Percentiles rank a stretch among this genome's conserved stretches.
These are phyloP conservation scores for Temnopleurus reevesii DNA, from an alignment of 53 echinoderm and acorn worm genomes.

Conservation along the genomic window DNA sequence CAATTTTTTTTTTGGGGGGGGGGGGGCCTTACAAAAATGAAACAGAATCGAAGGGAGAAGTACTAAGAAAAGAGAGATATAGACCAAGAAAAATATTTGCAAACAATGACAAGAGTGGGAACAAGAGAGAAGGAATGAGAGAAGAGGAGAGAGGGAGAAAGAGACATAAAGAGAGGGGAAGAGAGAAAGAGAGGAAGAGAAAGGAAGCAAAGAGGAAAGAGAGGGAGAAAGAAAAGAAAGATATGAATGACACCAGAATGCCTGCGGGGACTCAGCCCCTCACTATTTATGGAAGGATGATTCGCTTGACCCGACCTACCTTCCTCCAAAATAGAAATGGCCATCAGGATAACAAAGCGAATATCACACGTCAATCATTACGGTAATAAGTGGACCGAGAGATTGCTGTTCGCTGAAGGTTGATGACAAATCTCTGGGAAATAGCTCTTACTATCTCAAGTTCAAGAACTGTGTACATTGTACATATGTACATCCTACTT, in stretches of 20 bases:
- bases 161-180: background rate
- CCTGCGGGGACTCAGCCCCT: background rate
- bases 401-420: background rate
- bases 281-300: conserved; percentile 18
- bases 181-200: background rate
- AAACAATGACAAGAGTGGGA: too few species aligned
- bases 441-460: background rate
- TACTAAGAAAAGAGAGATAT: background rate
- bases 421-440: conserved; percentile 30
- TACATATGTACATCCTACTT: too few species aligned
- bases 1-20: too few species aligned
- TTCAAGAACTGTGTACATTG: background rate
- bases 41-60: too few species aligned
- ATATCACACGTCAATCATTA: conserved; percentile 22
- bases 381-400: background rate
- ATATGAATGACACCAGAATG: background rate
- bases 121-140: background rate
- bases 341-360: conserved; percentile 18
- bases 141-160: background rate
- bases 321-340: conserved; percentile 25
- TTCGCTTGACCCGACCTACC: conserved; percentile 14
- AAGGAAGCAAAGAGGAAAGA: background rate
- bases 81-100: too few species aligned
- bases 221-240: background rate
- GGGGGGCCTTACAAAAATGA: too few species aligned